Percentiles rank a stretch among this genome's conserved stretches.
Conservation (phyloP, 2,113 vertebrate genomes). For the Mesocricetus auratus region DNA sequence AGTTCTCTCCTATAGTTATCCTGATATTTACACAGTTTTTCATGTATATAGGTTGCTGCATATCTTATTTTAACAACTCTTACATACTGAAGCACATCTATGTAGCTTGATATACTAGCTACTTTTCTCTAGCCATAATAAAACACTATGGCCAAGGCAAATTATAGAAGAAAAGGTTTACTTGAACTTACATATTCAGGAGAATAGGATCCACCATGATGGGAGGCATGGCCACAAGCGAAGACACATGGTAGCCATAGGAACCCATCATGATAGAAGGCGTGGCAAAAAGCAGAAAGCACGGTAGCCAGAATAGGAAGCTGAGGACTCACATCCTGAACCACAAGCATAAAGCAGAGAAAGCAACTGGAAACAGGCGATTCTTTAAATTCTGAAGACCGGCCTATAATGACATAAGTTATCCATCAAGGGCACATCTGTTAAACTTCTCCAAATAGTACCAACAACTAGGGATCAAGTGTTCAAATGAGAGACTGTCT, state of each 20-base stretch:
- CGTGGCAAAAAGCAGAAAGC: neutral
- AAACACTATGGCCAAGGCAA: neutral
- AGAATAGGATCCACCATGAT: too few species aligned
- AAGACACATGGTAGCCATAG: too few species aligned
- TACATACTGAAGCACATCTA: neutral
- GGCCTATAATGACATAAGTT: neutral
- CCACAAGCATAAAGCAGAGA: too few species aligned
- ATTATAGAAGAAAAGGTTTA: neutral
- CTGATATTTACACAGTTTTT: neutral
- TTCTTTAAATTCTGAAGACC: neutral
- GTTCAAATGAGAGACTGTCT: too few species aligned
- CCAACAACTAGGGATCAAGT: neutral
- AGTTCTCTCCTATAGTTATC: fast-evolving
- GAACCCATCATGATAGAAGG: neutral
- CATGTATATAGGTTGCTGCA: neutral
- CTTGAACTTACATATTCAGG: neutral
- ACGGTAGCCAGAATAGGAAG: neutral
- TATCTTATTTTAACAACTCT: neutral
- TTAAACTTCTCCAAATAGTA: neutral
- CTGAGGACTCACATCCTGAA: neutral
- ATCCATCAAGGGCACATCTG: neutral
- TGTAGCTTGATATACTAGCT: neutral
- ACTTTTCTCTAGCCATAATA: too few species aligned
- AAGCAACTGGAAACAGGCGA: neutral
- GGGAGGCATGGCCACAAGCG: too few species aligned